Evolutionary conservation across 1,140 invertebrate genomes (phyloP), one percentile per base, ranked within the genome.

Genomic region (Heterodera schachtii): DNA sequence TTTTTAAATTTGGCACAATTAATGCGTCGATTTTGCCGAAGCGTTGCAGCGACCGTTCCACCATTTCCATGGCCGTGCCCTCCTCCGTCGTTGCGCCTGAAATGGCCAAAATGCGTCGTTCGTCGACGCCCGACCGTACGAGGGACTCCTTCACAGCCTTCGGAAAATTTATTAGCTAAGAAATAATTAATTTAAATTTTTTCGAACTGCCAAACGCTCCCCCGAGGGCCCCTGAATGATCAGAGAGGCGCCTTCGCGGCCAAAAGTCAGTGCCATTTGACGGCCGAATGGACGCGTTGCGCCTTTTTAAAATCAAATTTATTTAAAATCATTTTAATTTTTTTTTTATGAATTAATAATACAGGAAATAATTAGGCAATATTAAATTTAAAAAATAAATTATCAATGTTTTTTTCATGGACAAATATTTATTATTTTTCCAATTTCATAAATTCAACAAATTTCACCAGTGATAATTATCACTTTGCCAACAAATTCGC

Each of bases 11-110:
- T 64, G 5, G 16, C 6, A 71, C 69, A 19, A 71, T 41, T 41
- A 71, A 46, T 46, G 44, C 69, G 69, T 71, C 69, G 41, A 71
- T 41, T 71, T 71, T 71, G 69, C 69, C 69, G 19, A 71, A 71
- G 31, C 69, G 31, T 46, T 71, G 69, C 5, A 71, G 69, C n/a
- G 69, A 43, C 4, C 69, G 69, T 19, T 71, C 69, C 69, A 71
- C 69, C 69, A 71, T 13, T 46, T 71, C 69, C n/a, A 46, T 19
- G 69, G 44, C 41, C 11, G 69, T 71, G 41, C 21, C 19, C 69
- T 71, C 69, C 69, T 71, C 69, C 41, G 13, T n/a, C 44, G 69
- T 46, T 46, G 69, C 31, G 9, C 69, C 69, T 21, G 69, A 41
- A 71, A 71, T n/a, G 7, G 44, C 19, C 41, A 71, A 46, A 41